Evolutionary conservation across 2,888 invertebrate species (phyloP), one percentile per base, ranked within the genome.

Genomic region (Hypsopygia costalis): DNA sequence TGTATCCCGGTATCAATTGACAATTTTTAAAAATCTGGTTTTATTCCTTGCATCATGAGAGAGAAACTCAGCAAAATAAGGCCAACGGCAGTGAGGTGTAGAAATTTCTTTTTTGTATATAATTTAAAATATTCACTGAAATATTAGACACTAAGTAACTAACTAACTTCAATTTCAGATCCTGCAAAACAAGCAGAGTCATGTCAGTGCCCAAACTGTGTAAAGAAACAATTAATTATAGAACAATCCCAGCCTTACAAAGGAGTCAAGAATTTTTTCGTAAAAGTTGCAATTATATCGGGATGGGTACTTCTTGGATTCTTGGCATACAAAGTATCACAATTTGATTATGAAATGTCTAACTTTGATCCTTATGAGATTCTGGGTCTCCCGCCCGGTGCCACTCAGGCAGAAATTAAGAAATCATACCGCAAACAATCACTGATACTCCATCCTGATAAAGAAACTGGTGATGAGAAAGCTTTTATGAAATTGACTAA

Each of bases 281-380:
- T 95, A 63, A 96, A 97, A 88, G 61, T 93, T 46, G 81, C 93
- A 9, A 94, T 97, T 38, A 89, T 97, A 45, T 80, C 91, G 49
- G 97, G 97, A 59, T 98, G 97, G 97, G 85, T 93, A 11, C 76
- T 95, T 37, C 91, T 98, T 56, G 91, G 93, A 40, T 92, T 96
- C 46, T 86, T 97, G 58, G 94, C 96, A 1, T 97, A 97, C 72
- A 96, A 97, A 90, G 96, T 97, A 27, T 97, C 98, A 0, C 97
- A 98, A 77, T 97, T 98, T 87, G 98, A 99, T 75, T 97, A 98
- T 86, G 98, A 99, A 89, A 97, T 97, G 93, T 96, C 97, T 5
- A 99, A 98, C 78, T 99, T 99, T 89, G 99, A 99, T 91, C 99
- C 99, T 0, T 99, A 97, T 87, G 96, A 97, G 74, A 98, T 99